phyloP scores from a whole-genome alignment of 2,113 vertebrate genomes.

The Megaleporinus macrocephalus region DNA sequence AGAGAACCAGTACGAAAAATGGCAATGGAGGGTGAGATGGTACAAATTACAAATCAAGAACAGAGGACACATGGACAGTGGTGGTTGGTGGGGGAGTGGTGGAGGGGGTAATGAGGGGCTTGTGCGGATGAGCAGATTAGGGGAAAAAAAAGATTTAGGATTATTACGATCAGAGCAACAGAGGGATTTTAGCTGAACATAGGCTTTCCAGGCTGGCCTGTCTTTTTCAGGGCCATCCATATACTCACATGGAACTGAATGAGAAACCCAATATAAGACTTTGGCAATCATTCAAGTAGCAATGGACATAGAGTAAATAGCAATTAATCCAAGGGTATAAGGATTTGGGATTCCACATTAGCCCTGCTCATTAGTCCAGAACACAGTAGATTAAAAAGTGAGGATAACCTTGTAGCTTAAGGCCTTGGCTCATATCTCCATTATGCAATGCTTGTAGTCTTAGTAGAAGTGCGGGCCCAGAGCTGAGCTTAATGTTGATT shows the following conservation, averaged over 20 bases:
- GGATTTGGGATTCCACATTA: neutral
- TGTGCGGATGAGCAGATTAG: conserved; percentile 5
- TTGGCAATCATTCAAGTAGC: too few relatives aligned
- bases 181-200: neutral
- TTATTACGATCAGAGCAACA: neutral
- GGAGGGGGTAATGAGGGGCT: neutral
- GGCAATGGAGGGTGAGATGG: neutral
- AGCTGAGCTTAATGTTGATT: too few relatives aligned
- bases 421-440: too few relatives aligned
- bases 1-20: neutral
- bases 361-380: neutral
- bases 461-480: too few relatives aligned
- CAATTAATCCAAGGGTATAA: neutral
- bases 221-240: neutral
- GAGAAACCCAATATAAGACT: neutral
- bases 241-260: neutral
- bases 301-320: neutral
- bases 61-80: neutral
- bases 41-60: neutral
- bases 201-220: neutral
- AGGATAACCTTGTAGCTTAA: too few relatives aligned
- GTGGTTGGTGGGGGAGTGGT: neutral
- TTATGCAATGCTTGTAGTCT: too few relatives aligned
- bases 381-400: neutral
- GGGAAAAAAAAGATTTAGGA: conserved; percentile 3